Evolutionary conservation across 2,113 vertebrate species (phyloP), one percentile per base, ranked within the genome.

Genomic region (Calonectris borealis): DNA sequence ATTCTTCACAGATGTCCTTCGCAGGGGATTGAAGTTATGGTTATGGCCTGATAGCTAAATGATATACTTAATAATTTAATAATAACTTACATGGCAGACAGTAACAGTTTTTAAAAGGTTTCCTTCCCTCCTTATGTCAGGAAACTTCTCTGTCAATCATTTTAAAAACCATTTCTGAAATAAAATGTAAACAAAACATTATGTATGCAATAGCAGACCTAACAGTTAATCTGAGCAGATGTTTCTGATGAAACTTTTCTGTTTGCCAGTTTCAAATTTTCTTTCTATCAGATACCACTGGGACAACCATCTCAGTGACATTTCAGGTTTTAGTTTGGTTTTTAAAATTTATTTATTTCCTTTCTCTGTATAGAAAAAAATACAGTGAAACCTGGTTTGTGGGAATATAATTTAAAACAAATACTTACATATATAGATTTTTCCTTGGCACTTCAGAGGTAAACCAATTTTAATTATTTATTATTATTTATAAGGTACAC

Each of bases 281-380:
- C 26, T 66, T 73, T 58, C 66, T 93, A 46, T 83, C 58, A 83
- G 55, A 90, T 83, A 73, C 4, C 6, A 48, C 36, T 65, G 89
- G 71, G 44, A 71, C 31, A 77, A 69, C 8, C 6, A 38, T 40
- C 68, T 86, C 21, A 29, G 19, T 18, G 42, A 82, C 46, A 79
- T 42, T 77, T 76, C 44, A 44, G 10, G 1, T 66, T 90, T 75
- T 24, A 4, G 22, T 19, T 75, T 83, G 9, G 46, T 46, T 62
- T 71, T 34, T 65, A 69, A 38, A 83, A 42, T 42, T 42, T 58
- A 31, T 76, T 80, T 69, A 18, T n/a, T 85, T 73, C 22, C 5
- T 46, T 71, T 92, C 49, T 82, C 62, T 88, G 55, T 89, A 73
- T 5, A 48, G 66, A 82, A 96, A 97, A 95, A 89, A 86, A 82